phyloP scores from a whole-genome alignment of 2,797 vertebrate genomes.

The Kryptopterus vitreolus region DNA sequence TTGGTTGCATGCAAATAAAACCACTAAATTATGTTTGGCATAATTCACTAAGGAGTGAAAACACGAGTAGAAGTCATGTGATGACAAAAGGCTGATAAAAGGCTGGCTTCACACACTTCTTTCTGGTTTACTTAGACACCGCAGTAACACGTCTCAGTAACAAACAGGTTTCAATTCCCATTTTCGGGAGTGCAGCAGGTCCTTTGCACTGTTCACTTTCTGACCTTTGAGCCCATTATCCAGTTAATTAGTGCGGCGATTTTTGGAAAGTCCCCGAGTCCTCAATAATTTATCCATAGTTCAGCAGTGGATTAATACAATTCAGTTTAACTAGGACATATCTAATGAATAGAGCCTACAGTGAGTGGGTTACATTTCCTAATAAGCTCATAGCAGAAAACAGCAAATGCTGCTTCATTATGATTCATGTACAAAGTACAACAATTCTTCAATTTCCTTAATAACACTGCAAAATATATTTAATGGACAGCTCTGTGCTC shows the following conservation, averaged over 20 bases:
- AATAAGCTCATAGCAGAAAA: neutral
- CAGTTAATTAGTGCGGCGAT: neutral
- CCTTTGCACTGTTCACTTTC: slow-evolving; percentile 2
- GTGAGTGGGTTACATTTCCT: neutral
- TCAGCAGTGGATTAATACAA: neutral
- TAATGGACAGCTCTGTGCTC: neutral
- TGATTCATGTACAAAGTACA: neutral
- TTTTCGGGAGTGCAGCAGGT: neutral
- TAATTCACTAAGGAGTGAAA: neutral
- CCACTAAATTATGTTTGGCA: neutral
- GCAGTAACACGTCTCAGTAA: slow-evolving; percentile 21
- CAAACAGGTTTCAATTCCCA: slow-evolving; percentile 24
- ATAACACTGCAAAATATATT: neutral
- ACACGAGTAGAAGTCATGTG: neutral
- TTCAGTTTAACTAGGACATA: neutral
- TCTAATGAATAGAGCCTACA: neutral
- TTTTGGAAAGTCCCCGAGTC: neutral
- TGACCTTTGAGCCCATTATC: slow-evolving; percentile 10
- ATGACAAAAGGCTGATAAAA: neutral
- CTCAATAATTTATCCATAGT: slow-evolving; percentile 10
- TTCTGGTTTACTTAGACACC: neutral
- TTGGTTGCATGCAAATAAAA: slow-evolving; percentile 7
- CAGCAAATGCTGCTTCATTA: neutral
- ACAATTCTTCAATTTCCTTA: neutral
- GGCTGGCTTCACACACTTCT: neutral